These are phyloP conservation scores for Platycheirus albimanus DNA, from an alignment of 2,888 invertebrate genomes.

Conservation along the genomic window DNA sequence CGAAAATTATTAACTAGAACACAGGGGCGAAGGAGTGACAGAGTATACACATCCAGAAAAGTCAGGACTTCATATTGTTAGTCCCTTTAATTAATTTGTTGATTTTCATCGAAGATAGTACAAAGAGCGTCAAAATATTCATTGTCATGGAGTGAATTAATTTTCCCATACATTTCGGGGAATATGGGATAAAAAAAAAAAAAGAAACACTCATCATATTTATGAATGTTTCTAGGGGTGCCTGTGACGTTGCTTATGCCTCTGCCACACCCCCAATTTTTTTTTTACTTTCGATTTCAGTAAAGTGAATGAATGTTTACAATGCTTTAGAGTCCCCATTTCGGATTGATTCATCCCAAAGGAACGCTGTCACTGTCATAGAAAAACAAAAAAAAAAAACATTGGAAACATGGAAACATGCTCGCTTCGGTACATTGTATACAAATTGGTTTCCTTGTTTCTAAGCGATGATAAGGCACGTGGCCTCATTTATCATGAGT, in stretches of 20 bases:
- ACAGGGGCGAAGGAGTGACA: slow-evolving; percentile 15
- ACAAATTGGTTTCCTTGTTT: slow-evolving; percentile 73
- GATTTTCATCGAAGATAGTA: slow-evolving; percentile 58
- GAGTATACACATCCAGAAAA: slow-evolving; percentile 2
- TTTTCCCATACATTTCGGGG: slow-evolving; percentile 52
- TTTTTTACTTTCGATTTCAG: slow-evolving; percentile 30
- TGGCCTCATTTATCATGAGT: slow-evolving; percentile 80
- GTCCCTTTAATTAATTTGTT: slow-evolving; percentile 69
- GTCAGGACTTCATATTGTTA: slow-evolving; percentile 30
- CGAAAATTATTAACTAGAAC: slow-evolving; percentile 3
- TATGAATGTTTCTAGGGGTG: slow-evolving; percentile 40
- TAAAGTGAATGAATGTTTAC: slow-evolving; percentile 20
- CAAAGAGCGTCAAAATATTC: slow-evolving; percentile 65
- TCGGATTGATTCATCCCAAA: slow-evolving; percentile 53
- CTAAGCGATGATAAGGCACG: slow-evolving; percentile 79
- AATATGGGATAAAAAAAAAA: slow-evolving; percentile 18
- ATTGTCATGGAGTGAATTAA: slow-evolving; percentile 73
- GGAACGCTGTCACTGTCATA: slow-evolving; percentile 41
- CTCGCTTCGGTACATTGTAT: slow-evolving; percentile 40
- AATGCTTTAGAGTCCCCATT: slow-evolving; percentile 17
- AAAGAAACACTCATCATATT: slow-evolving; percentile 45
- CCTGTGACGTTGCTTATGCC: neutral
- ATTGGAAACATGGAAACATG: too few relatives aligned
- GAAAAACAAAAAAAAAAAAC: slow-evolving; percentile 5
- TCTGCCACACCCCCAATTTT: slow-evolving; percentile 29